These are phyloP conservation scores for Onthophagus taurus DNA, from an alignment of 1,140 invertebrate genomes.

Conservation along the genomic window DNA sequence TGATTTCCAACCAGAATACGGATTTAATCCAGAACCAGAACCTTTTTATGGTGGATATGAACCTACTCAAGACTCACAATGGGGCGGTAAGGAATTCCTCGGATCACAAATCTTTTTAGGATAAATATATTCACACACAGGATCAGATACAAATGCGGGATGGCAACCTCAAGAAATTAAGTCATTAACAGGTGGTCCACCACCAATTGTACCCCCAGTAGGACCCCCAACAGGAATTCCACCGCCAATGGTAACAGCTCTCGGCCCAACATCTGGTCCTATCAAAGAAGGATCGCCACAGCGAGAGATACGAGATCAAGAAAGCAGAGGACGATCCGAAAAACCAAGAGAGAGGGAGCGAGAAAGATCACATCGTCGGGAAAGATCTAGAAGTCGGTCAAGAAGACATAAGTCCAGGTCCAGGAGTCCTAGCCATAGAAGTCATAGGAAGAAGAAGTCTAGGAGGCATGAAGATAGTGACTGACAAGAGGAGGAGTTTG, in stretches of 20 bases:
- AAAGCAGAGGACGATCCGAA: conserved; percentile 39
- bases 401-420: conserved; percentile 50
- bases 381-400: conserved; percentile 46
- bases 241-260: conserved; percentile 14
- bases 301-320: conserved; percentile 38
- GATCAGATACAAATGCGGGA: conserved; percentile 29
- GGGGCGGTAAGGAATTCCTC: conserved; percentile 39
- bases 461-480: conserved; percentile 35
- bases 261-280: too few relatives aligned
- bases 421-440: conserved; percentile 48
- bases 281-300: conserved; percentile 29
- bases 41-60: conserved; percentile 62
- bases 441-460: conserved; percentile 51
- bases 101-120: not conserved
- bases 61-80: conserved; percentile 62
- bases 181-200: conserved; percentile 40
- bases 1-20: conserved; percentile 44
- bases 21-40: conserved; percentile 49
- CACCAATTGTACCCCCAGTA: conserved; percentile 33
- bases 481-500: too few relatives aligned
- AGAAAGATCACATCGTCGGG: conserved; percentile 43
- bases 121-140: conserved; percentile 7
- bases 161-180: conserved; percentile 55
- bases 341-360: conserved; percentile 40
- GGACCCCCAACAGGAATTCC: conserved; percentile 36